Evolutionary conservation across 2,888 invertebrate genomes (phyloP).

Genomic region (Ophion ventricosus): DNA sequence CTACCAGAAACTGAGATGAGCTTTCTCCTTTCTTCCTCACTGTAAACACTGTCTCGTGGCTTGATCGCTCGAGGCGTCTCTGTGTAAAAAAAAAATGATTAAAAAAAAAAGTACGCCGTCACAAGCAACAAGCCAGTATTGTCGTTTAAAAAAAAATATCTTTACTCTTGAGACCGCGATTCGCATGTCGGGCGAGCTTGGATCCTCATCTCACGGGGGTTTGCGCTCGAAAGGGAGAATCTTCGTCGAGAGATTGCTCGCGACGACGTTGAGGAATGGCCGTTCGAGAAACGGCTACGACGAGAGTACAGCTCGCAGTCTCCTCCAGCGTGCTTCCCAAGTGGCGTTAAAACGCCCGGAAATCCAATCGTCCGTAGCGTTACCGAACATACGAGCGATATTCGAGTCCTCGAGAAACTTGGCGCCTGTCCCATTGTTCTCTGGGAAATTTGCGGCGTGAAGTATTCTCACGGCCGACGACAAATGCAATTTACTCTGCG

Average conservation of each 20-base stretch:
- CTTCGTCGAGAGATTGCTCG: conserved; percentile 11
- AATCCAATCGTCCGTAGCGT: conserved; percentile 66
- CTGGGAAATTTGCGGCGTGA: conserved; percentile 70
- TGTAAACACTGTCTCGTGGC: neutral
- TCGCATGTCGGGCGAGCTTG: neutral
- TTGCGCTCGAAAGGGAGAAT: conserved; percentile 34
- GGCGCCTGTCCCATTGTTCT: conserved; percentile 53
- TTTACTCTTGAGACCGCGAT: conserved; percentile 54
- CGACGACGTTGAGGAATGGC: neutral
- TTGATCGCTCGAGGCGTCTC: neutral
- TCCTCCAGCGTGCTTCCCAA: conserved; percentile 75
- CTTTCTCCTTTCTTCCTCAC: neutral
- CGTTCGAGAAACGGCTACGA: conserved; percentile 74
- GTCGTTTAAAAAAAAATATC: conserved; percentile 78
- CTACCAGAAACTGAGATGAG: neutral
- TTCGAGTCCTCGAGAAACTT: conserved; percentile 46
- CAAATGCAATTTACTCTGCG: conserved; percentile 75
- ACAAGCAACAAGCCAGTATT: conserved; percentile 66
- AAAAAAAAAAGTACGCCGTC: conserved; percentile 47
- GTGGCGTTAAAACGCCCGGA: conserved; percentile 72
- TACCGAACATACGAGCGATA: conserved; percentile 29
- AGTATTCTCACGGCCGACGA: conserved; percentile 76
- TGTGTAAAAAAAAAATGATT: neutral
- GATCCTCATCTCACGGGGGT: neutral
- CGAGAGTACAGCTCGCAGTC: conserved; percentile 77